Base-by-base conservation (phyloP, 1,140 invertebrate genomes). In the Cecropterus lyciades region DNA sequence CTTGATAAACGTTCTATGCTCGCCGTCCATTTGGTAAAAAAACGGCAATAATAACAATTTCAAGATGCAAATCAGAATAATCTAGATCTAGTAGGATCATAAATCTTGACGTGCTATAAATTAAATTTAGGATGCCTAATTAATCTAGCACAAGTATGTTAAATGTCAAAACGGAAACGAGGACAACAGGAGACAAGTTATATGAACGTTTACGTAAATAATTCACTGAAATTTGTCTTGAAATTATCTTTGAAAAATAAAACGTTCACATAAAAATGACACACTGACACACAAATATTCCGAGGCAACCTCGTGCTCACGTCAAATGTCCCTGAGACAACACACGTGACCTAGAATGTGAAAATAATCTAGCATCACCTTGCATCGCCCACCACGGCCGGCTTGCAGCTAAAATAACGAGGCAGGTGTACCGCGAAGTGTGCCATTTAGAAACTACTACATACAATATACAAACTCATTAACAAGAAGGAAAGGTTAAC, bases 341-440 rank as follows among this genome's bases (percentile, higher is more conserved):
- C 83, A 79, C 73, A 80, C 69, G 73, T 80, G 85, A 89, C 89
- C 87, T 75, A 91, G 84, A 86, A 86, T 85, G 76, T 87, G 82
- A 87, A 88, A 87, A 87, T 87, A 88, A 84, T 86, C 76, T 69
- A 77, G 77, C 74, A 79, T 87, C 82, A 87, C 85, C 85, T 88
- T 87, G 84, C 86, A 64, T 51, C 72, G 70, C 72, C 70, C 68
- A 74, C 72, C 79, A 86, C 82, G 85, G 82, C 72, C 87, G 75
- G 76, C 65, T 72, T 65, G 30, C 67, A 73, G 75, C 81, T 83
- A 83, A 89, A 91, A 89, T 91, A 87, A 87, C 70, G 63, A 65
- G 76, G 84, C 85, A 91, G 86, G 86, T 89, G 84, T 80, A 69
- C 72, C 70, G 60, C 65, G 66, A 69, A 70, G 46, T 56, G 72